Evolutionary conservation across 2,113 vertebrate genomes (phyloP).

Genomic region (Marmota monax): DNA sequence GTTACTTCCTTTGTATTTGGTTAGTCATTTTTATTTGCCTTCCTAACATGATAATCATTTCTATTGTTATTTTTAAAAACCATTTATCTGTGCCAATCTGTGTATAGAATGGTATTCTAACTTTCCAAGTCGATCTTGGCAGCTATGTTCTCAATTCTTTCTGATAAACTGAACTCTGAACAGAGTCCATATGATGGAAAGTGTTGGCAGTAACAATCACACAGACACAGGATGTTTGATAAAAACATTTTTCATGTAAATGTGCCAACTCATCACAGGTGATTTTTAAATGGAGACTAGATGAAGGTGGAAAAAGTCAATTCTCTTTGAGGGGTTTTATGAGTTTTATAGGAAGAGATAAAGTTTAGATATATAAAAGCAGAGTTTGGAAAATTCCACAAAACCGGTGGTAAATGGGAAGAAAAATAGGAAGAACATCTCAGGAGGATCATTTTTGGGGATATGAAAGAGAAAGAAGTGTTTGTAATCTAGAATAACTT

Average conservation of each 20-base stretch:
- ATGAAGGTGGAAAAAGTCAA: neutral
- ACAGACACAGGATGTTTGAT: neutral
- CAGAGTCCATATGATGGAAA: neutral
- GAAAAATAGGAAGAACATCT: neutral
- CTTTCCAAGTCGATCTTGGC: slow-evolving; percentile 24
- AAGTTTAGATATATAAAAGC: neutral
- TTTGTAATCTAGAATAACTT: neutral
- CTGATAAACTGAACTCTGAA: neutral
- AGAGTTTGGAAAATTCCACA: neutral
- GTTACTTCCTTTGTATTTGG: neutral
- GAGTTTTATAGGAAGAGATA: neutral
- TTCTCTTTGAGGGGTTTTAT: neutral
- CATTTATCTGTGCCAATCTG: slow-evolving; percentile 22
- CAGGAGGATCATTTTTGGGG: neutral
- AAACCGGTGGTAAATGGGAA: neutral
- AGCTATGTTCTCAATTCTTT: neutral
- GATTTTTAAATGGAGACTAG: neutral
- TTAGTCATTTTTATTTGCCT: slow-evolving; percentile 43
- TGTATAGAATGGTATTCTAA: neutral
- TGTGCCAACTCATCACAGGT: neutral
- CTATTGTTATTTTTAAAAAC: slow-evolving; percentile 58
- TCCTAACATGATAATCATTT: slow-evolving; percentile 43
- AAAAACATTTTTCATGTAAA: neutral
- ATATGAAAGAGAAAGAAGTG: neutral
- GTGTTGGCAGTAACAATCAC: neutral